Evolutionary conservation across 2,797 vertebrate species (phyloP), one percentile per base, ranked within the genome.

Genomic region (Dendrocincla fuliginosa): DNA sequence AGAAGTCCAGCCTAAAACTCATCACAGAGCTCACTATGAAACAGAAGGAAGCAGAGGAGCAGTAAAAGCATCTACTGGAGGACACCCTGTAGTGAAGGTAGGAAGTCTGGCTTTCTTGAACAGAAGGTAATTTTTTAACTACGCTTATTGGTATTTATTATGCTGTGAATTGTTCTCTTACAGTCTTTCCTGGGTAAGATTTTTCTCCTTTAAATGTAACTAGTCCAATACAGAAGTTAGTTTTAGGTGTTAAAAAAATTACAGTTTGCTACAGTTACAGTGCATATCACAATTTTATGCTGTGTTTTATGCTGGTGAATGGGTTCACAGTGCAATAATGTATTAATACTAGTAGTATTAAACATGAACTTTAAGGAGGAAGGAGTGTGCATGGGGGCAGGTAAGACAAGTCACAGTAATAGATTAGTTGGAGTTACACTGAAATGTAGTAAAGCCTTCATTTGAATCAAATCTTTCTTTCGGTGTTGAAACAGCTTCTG

Each of bases 1-100:
- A 95, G 99, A 99, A 97, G 98, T 99, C n/a, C 99, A 99, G 89
- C 99, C 99, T 94, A 99, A 99, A 98, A 99, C 99, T 91, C 99
- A 99, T 96, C 99, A 99, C 97, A 98, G 99, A 98, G 99, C 99
- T 39, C 99, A 99, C 97, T 99, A 99, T 95, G 99, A 99, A 98
- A 99, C 99, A 0, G 99, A 99, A 98, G 99, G 99, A 96, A 99
- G 99, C 96, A 98, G 99, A 97, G 99, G 99, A 96, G 99, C 99
- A 57, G 97, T 99, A 85, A 99, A 99, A 98, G 99, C 99, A 73
- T 93, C 99, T 61, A 99, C 99, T 10, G 99, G 99, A 69, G 99
- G 99, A 84, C 99, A 99, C 95, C 99, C 99, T 75, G 94, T 99
- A 76, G 99, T 99, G 87, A 99, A 99, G 99, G 99, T 99, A 98